phyloP scores from a whole-genome alignment of 2,888 invertebrate species.

The Sympetrum striolatum region DNA sequence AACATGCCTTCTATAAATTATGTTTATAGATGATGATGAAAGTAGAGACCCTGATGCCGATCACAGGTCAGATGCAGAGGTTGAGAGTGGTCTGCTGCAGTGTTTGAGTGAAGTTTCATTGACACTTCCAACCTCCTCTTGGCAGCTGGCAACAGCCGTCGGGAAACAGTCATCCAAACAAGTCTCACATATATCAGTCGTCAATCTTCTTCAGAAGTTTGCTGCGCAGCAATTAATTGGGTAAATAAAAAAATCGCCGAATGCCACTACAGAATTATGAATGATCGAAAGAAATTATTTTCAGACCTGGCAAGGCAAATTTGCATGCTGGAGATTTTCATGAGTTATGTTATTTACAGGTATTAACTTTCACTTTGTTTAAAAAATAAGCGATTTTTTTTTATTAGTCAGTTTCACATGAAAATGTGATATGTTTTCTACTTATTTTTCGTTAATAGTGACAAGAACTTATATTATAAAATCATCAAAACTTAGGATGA shows the following conservation, averaged over 20 bases:
- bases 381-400: too few relatives aligned
- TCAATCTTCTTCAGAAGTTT: slow-evolving; percentile 78
- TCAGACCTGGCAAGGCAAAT: too few relatives aligned
- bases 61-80: slow-evolving; percentile 63
- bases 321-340: too few relatives aligned
- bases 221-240: slow-evolving; percentile 76
- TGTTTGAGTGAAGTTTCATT: slow-evolving; percentile 73
- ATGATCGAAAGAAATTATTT: too few relatives aligned
- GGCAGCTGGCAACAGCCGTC: slow-evolving; percentile 67
- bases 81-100: slow-evolving; percentile 71
- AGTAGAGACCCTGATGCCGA: slow-evolving; percentile 48
- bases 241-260: slow-evolving; percentile 54
- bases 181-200: slow-evolving; percentile 69
- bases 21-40: slow-evolving; percentile 50
- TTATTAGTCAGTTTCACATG: too few relatives aligned
- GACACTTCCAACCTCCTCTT: slow-evolving; percentile 74
- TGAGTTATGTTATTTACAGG: too few relatives aligned
- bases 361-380: too few relatives aligned
- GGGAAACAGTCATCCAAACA: slow-evolving; percentile 62
- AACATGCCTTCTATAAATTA: neutral
- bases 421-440: too few relatives aligned
- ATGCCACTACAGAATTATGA: too few relatives aligned
- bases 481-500: too few relatives aligned
- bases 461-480: too few relatives aligned
- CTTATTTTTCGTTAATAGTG: too few relatives aligned